Evolutionary conservation across 2,113 vertebrate species (phyloP).

Genomic region (Oncorhynchus mykiss): DNA sequence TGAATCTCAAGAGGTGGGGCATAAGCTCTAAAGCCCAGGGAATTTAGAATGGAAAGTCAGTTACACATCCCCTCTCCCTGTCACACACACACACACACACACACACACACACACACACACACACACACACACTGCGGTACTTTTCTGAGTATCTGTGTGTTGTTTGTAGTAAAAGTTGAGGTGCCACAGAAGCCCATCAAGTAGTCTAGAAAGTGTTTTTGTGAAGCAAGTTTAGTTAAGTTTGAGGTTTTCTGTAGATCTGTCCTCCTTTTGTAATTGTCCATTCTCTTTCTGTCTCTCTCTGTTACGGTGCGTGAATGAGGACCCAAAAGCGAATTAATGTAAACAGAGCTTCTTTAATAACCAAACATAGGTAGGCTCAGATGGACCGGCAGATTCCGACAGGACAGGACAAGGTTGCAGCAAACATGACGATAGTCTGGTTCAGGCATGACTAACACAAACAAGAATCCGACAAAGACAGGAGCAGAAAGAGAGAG

Average conservation of each 20-base stretch:
- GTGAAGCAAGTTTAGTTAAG: conserved; percentile 55
- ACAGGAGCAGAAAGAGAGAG: too few species aligned
- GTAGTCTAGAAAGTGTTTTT: conserved; percentile 55
- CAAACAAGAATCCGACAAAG: too few species aligned
- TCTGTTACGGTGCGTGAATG: too few species aligned
- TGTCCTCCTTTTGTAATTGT: conserved; percentile 39
- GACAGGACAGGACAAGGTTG: too few species aligned
- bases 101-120: conserved; percentile 26
- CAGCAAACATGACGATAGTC: too few species aligned
- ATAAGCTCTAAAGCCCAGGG: not conserved
- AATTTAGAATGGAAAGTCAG: not conserved
- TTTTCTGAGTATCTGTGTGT: not conserved
- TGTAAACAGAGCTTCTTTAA: too few species aligned
- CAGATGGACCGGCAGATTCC: too few species aligned
- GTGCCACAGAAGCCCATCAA: conserved; percentile 62
- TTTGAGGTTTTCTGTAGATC: conserved; percentile 56
- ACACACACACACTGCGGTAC: not conserved
- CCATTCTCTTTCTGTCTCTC: conserved; percentile 50
- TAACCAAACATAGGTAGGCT: too few species aligned
- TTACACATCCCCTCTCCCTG: not conserved
- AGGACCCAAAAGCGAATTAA: too few species aligned
- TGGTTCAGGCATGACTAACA: too few species aligned
- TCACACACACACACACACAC: not conserved
- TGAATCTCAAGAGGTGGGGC: not conserved
- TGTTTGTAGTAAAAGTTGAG: conserved; percentile 12